Conservation (phyloP, 2,888 invertebrate species). For the Patella pellucida region DNA sequence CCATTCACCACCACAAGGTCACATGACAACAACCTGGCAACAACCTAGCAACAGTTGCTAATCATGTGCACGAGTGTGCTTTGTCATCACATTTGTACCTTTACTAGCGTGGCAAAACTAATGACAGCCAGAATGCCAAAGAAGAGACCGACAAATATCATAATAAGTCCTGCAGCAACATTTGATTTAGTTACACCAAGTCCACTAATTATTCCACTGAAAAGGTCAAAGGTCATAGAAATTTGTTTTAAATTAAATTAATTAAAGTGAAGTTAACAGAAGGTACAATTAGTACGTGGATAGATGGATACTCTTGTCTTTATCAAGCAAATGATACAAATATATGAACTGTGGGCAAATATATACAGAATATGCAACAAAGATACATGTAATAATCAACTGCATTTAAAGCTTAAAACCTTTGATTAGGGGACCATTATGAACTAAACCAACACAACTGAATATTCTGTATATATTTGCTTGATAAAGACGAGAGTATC, state of each 20-base stretch:
- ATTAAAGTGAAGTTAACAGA: slow-evolving; percentile 5
- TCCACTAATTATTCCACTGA: slow-evolving; percentile 85
- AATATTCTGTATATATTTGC: too few species aligned
- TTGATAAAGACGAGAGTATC: too few species aligned
- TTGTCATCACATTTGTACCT: slow-evolving; percentile 75
- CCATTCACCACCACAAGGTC: not conserved
- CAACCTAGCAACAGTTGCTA: not conserved
- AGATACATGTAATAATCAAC: too few species aligned
- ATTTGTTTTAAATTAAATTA: not conserved
- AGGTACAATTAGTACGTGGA: too few species aligned
- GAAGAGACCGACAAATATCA: slow-evolving; percentile 80
- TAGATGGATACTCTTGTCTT: too few species aligned
- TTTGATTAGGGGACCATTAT: too few species aligned
- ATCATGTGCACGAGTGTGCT: not conserved
- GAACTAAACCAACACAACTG: too few species aligned
- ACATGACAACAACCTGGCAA: not conserved
- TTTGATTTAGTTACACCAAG: slow-evolving; percentile 73
- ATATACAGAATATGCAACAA: too few species aligned
- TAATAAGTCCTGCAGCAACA: slow-evolving; percentile 83
- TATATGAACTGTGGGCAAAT: too few species aligned
- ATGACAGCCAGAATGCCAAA: slow-evolving; percentile 56
- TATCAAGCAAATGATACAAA: too few species aligned
- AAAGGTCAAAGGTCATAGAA: slow-evolving; percentile 45
- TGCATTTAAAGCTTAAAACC: too few species aligned
- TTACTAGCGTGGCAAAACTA: slow-evolving; percentile 82